Percentiles rank a stretch among this genome's conserved stretches.
Conservation (phyloP, 2,888 invertebrate genomes). For the Apeira syringaria region DNA sequence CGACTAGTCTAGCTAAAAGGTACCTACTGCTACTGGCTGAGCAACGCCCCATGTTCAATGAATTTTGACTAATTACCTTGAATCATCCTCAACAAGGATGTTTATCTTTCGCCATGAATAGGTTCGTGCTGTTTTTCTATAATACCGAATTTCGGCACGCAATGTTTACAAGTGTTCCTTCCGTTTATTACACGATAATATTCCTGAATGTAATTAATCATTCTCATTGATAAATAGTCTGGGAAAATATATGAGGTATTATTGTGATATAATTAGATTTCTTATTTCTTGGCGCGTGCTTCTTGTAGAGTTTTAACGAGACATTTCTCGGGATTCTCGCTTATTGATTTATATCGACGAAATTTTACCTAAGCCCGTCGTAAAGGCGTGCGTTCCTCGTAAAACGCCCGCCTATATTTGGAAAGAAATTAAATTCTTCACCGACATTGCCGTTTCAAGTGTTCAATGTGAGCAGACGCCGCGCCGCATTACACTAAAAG, state of each 20-base stretch:
- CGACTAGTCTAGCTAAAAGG: too few species aligned
- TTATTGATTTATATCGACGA: slow-evolving; percentile 23
- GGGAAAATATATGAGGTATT: slow-evolving; percentile 20
- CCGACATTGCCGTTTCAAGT: slow-evolving; percentile 39
- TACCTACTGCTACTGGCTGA: too few species aligned
- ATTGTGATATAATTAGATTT: slow-evolving; percentile 14
- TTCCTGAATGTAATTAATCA: slow-evolving; percentile 16
- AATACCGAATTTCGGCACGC: slow-evolving; percentile 11
- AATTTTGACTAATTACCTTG: slow-evolving; percentile 40
- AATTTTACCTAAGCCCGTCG: slow-evolving; percentile 22
- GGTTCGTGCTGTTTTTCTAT: slow-evolving; percentile 22
- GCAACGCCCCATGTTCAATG: background rate
- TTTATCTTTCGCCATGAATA: slow-evolving; percentile 31
- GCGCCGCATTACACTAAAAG: slow-evolving; percentile 48
- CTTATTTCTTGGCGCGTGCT: slow-evolving; percentile 8
- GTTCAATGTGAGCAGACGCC: slow-evolving; percentile 34
- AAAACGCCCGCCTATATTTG: slow-evolving; percentile 33
- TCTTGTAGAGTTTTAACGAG: slow-evolving; percentile 7
- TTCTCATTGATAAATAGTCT: slow-evolving; percentile 12
- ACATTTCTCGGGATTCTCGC: slow-evolving; percentile 10
- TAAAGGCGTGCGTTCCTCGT: slow-evolving; percentile 27
- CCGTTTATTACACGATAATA: slow-evolving; percentile 14
- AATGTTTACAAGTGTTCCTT: slow-evolving; percentile 16
- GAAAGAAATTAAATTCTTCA: slow-evolving; percentile 35
- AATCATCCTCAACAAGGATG: slow-evolving; percentile 34